Conservation (phyloP, 1,140 invertebrate genomes). For the Tachypleus tridentatus region DNA sequence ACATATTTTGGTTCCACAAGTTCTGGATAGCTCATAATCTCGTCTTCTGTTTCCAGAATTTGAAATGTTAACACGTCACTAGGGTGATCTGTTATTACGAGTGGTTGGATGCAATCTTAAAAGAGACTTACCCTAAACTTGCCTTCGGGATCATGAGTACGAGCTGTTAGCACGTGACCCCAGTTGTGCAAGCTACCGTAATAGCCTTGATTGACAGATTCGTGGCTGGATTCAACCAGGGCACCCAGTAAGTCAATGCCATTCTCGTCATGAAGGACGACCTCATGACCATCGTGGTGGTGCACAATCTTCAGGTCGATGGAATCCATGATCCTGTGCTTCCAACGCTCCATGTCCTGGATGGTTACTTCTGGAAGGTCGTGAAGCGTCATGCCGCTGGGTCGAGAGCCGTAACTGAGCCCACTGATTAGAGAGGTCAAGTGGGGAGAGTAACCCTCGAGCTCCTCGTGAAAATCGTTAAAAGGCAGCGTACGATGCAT, state of each 20-base stretch:
- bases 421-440: constrained; percentile 46
- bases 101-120: too few relatives aligned
- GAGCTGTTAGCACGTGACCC: constrained; percentile 24
- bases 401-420: constrained; percentile 46
- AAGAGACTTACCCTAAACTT: constrained; percentile 20
- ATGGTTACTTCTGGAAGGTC: constrained; percentile 33
- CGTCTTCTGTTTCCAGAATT: too few relatives aligned
- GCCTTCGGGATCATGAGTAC: constrained; percentile 23
- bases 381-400: constrained; percentile 37
- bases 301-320: constrained; percentile 14
- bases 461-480: constrained; percentile 17
- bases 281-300: constrained; percentile 14
- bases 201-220: constrained; percentile 17
- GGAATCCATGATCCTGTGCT: constrained; percentile 15
- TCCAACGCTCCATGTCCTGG: constrained; percentile 34
- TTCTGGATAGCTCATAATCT: too few relatives aligned
- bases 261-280: constrained; percentile 6
- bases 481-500: constrained; percentile 28
- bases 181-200: constrained; percentile 26
- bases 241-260: constrained; percentile 19
- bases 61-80: too few relatives aligned
- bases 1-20: too few relatives aligned
- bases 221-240: constrained; percentile 15
- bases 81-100: too few relatives aligned
- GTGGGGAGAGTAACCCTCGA: constrained; percentile 50